A percentile compares a stretch with the other conserved stretches of the same genome.
These are phyloP conservation scores for Clarias batrachus DNA, from an alignment of 2,113 vertebrate genomes.

Conservation along the genomic window DNA sequence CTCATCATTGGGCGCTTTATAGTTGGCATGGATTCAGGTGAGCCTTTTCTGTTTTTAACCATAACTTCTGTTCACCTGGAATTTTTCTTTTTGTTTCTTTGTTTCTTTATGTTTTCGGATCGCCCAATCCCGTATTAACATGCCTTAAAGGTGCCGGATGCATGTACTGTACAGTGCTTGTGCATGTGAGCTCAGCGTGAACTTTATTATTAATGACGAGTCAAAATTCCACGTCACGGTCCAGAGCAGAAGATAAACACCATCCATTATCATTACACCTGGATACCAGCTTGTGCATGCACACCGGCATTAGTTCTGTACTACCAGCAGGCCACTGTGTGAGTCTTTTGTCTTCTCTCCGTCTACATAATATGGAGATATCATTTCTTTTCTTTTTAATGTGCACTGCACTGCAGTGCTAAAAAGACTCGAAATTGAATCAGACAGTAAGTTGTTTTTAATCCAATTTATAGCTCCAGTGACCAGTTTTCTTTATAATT, in stretches of 20 bases:
- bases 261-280: background rate
- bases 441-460: background rate
- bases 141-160: background rate
- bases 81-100: background rate
- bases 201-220: background rate
- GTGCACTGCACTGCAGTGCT: background rate
- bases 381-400: background rate
- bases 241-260: background rate
- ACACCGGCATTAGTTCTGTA: background rate
- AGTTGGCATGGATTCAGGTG: conserved; percentile 90
- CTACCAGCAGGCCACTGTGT: background rate
- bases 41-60: conserved; percentile 45
- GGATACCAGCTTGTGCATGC: background rate
- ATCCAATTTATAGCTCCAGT: background rate
- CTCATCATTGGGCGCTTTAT: conserved; percentile 86
- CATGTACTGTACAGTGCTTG: background rate
- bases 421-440: background rate
- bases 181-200: background rate
- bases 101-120: too few species aligned
- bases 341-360: background rate
- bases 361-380: background rate
- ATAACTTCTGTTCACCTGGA: background rate
- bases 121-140: background rate
- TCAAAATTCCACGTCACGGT: background rate
- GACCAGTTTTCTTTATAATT: background rate